phyloP scores from a whole-genome alignment of 2,113 vertebrate species.

The Aphyosemion australe region DNA sequence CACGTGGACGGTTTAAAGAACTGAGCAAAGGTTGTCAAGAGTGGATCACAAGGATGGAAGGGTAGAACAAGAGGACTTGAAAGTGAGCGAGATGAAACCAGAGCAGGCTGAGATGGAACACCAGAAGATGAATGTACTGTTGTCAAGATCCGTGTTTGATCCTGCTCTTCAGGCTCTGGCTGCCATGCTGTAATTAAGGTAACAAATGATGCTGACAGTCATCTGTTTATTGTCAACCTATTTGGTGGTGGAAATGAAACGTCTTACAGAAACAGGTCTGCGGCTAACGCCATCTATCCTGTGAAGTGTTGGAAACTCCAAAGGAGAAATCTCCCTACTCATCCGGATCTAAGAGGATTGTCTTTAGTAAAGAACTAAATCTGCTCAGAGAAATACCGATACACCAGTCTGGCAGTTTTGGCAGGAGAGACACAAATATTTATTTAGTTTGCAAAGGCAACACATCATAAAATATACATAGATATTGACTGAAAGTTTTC shows the following conservation, averaged over 20 bases:
- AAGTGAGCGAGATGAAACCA: constrained; percentile 34
- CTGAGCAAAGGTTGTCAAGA: constrained; percentile 20
- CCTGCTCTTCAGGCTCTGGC: constrained; percentile 42
- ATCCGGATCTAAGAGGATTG: constrained; percentile 30
- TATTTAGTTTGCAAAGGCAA: not conserved
- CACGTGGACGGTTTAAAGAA: constrained; percentile 30
- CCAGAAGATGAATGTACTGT: constrained; percentile 51
- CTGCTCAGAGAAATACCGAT: constrained; percentile 10
- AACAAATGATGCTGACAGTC: constrained; percentile 55
- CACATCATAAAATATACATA: not conserved
- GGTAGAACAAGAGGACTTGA: constrained; percentile 36
- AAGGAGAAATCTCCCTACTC: not conserved
- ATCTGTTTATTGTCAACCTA: constrained; percentile 28
- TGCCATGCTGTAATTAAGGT: constrained; percentile 60
- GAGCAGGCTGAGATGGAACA: constrained; percentile 45
- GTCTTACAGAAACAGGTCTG: constrained; percentile 9
- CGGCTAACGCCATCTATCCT: constrained; percentile 12
- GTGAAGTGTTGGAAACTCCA: constrained; percentile 8
- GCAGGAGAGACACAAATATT: not conserved
- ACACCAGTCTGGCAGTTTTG: constrained; percentile 11
- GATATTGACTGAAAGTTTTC: constrained; percentile 1
- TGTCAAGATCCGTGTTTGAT: constrained; percentile 58
- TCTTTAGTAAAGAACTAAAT: constrained; percentile 22
- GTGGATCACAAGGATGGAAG: constrained; percentile 21
- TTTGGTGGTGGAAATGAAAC: constrained; percentile 16